A percentile compares a stretch with the other conserved stretches of the same genome.
phyloP scores from a whole-genome alignment of 2,797 vertebrate species.

The Crypturellus tataupa region DNA sequence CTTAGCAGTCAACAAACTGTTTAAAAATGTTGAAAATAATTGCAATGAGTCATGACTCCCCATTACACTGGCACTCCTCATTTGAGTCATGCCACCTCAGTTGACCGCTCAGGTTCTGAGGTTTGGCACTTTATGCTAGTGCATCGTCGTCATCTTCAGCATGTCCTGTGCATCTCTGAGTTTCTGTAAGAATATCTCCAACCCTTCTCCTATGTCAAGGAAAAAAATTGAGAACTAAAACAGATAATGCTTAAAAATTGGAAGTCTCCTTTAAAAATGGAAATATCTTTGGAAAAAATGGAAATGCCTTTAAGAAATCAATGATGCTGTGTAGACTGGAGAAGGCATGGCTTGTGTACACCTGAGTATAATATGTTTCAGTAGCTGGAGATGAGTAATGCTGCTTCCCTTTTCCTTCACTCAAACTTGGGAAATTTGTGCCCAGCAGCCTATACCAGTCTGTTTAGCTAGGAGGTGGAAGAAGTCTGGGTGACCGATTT shows the following conservation, averaged over 20 bases:
- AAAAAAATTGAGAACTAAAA: not conserved
- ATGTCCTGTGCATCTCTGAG: not conserved
- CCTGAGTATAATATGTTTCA: not conserved
- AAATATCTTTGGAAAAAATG: not conserved
- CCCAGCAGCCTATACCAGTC: not conserved
- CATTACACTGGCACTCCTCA: not conserved
- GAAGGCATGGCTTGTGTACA: not conserved
- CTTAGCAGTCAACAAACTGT: not conserved
- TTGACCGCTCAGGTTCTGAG: not conserved
- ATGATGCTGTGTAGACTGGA: not conserved
- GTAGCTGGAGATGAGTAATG: not conserved
- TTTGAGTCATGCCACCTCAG: not conserved
- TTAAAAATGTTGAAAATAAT: not conserved
- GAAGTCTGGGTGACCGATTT: not conserved
- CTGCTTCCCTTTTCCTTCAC: not conserved
- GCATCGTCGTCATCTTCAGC: accelerated
- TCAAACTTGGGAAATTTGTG: not conserved
- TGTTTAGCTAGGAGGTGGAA: not conserved
- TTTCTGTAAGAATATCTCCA: not conserved
- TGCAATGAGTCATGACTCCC: accelerated
- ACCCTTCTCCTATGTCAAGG: not conserved
- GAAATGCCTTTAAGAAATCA: not conserved
- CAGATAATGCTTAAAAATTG: not conserved
- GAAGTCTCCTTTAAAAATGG: not conserved
- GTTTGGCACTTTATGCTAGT: not conserved